Evolutionary conservation across 1,140 invertebrate species (phyloP), one percentile per base, ranked within the genome.

Genomic region (Neuroterus valhalla): DNA sequence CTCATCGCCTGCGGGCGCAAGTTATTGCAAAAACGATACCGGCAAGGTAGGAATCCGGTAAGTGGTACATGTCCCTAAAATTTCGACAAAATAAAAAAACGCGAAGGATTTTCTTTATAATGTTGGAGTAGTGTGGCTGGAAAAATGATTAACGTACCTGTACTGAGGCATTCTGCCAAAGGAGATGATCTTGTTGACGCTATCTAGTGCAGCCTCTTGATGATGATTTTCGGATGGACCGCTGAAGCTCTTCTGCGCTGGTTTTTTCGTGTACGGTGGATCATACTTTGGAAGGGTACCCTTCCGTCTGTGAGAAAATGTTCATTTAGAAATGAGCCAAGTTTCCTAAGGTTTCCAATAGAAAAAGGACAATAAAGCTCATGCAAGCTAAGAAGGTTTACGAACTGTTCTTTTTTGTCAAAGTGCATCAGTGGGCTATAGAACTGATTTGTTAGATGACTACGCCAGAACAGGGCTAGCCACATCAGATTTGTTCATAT

Each of bases 211-310:
- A 71, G 93, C 88, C 85, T 96, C 95, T 83, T 95, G 93, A 82
- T 91, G 90, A 75, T 89, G 88, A 71, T 90, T 90, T 2, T 85
- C 86, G 71, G 92, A 91, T n/a, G 93, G 90, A 26, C 86, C 88
- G 45, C 90, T 88, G 89, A 94, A 94, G 80, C 91, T 93, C 90
- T 96, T 96, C 68, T 93, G 92, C 75, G 94, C 92, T 23, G 94
- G 94, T 85, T 96, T 95, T 91, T 96, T 96, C 82, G 93, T 92
- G 90, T 96, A 96, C 44, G 95, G 94, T 75, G 94, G 93, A 88
- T 97, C 95, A 88, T 95, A 96, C 88, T 96, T 96, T 83, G 95
- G 94, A 88, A 96, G 92, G 73, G 95, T 95, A 84, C 95, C 96
- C 92, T 96, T 96, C 92, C 95, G 95, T 93, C 94, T 93, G 87